Percentiles rank a stretch among this genome's conserved stretches.
These are phyloP conservation scores for Pseudomugil tenellus DNA, from an alignment of 2,797 vertebrate genomes.

Conservation along the genomic window DNA sequence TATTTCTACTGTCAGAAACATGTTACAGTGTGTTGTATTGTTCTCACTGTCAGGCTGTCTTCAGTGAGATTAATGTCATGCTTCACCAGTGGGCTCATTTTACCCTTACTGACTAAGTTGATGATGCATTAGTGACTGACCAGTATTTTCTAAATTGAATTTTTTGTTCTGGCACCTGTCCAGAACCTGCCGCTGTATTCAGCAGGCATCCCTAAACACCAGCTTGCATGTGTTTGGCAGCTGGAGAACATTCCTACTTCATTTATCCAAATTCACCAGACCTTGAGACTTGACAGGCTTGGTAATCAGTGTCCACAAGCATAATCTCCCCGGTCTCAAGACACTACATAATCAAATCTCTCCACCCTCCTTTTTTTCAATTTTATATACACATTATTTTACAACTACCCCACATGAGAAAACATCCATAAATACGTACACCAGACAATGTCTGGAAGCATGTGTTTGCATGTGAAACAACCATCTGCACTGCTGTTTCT, in stretches of 20 bases:
- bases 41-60: conserved; percentile 60
- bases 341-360: conserved; percentile 57
- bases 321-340: conserved; percentile 73
- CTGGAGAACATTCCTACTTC: conserved; percentile 69
- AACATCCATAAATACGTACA: conserved; percentile 53
- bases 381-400: conserved; percentile 17
- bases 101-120: conserved; percentile 67
- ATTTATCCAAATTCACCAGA: conserved; percentile 79
- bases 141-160: conserved; percentile 77
- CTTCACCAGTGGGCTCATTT: conserved; percentile 63
- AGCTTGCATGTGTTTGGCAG: conserved; percentile 72
- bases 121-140: conserved; percentile 78
- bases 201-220: conserved; percentile 74
- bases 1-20: conserved; percentile 48
- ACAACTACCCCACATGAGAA: conserved; percentile 44
- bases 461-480: conserved; percentile 63
- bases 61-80: conserved; percentile 70
- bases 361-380: conserved; percentile 19
- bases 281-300: conserved; percentile 76
- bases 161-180: conserved; percentile 66
- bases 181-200: conserved; percentile 73
- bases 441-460: conserved; percentile 55
- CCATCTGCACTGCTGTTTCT: conserved; percentile 72
- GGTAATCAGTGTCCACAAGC: conserved; percentile 78
- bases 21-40: conserved; percentile 46